These are phyloP conservation scores for Vicugna pacos DNA, from an alignment of 2,113 vertebrate species.

Conservation along the genomic window DNA sequence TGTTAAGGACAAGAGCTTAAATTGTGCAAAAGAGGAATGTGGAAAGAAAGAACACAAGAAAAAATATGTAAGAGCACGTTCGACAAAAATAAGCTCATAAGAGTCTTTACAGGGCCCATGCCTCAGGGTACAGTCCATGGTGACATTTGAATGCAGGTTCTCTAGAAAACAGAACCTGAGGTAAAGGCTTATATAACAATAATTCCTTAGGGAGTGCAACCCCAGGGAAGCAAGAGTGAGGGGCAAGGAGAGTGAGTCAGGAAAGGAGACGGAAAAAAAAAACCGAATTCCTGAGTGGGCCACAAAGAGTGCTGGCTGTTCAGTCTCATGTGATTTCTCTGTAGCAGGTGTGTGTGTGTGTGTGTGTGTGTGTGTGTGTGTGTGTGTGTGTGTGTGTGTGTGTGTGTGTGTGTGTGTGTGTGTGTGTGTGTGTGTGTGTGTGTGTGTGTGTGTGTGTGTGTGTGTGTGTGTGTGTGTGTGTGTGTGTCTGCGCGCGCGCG, in stretches of 20 bases:
- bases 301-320: background rate
- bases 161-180: background rate
- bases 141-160: background rate
- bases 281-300: background rate
- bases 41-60: background rate
- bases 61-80: background rate
- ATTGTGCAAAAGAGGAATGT: conserved; percentile 19
- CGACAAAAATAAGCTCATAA: background rate
- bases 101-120: background rate
- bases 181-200: background rate
- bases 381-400: background rate
- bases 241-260: background rate
- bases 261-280: background rate
- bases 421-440: background rate
- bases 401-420: background rate
- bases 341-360: background rate
- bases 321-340: background rate
- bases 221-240: background rate
- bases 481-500: accelerated
- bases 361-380: background rate
- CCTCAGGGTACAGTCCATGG: background rate
- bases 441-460: background rate
- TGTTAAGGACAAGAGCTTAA: conserved; percentile 9
- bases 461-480: background rate
- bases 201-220: background rate